A percentile compares a stretch with the other conserved stretches of the same genome.
Conservation (phyloP, 1,140 invertebrate species). For the Batillaria attramentaria region DNA sequence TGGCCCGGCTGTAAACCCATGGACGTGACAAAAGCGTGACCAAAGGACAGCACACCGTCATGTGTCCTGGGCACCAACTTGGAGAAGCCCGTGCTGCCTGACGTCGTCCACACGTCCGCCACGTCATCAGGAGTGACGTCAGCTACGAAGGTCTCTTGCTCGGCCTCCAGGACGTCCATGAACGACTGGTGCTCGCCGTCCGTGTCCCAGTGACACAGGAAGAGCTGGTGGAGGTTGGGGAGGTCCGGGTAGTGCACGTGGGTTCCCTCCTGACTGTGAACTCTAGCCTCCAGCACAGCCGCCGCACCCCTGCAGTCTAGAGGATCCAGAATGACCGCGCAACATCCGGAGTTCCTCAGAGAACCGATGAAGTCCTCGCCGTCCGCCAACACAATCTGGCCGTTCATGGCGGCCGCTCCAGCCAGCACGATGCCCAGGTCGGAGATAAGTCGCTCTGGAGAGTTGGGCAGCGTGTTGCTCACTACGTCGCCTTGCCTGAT, state of each 20-base stretch:
- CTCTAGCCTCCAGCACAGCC: not conserved
- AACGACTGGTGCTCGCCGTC: no score
- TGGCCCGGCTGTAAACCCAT: no score
- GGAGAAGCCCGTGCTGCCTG: not conserved
- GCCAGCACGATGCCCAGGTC: constrained; percentile 30
- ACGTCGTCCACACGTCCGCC: no score
- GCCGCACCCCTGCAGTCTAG: not conserved
- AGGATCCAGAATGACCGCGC: not conserved
- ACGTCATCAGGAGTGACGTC: not conserved
- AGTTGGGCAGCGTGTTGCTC: constrained; percentile 31
- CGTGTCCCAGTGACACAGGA: not conserved
- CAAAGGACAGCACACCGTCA: not conserved
- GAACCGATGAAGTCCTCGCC: constrained; percentile 20
- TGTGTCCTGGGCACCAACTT: not conserved
- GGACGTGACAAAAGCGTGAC: not conserved
- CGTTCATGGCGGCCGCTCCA: constrained; percentile 22
- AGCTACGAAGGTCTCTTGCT: not conserved
- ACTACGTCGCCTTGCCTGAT: constrained; percentile 31
- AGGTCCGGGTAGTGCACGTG: not conserved
- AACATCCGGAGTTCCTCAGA: not conserved
- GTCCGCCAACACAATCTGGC: constrained; percentile 2
- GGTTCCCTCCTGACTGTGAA: not conserved
- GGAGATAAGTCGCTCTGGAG: constrained; percentile 26
- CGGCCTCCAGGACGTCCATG: no score
- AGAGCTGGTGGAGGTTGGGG: not conserved